These are phyloP conservation scores for Halocynthia aurantium DNA, from an alignment of 23 tunicate species.

Conservation along the genomic window DNA sequence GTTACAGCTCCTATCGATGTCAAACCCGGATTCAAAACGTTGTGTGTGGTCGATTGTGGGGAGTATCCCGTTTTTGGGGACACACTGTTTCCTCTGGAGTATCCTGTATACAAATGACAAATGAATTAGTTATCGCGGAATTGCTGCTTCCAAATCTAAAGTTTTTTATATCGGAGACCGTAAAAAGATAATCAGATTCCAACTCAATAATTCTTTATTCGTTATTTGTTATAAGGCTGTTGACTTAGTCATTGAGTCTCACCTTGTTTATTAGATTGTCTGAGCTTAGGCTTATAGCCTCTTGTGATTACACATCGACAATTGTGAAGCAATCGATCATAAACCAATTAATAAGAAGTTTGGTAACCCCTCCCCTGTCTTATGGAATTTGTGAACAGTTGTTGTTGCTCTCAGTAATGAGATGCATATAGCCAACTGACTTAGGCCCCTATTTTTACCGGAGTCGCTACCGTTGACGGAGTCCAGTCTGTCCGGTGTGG, in stretches of 20 bases:
- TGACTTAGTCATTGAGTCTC: neutral
- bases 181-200: neutral
- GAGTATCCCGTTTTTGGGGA: slow-evolving; percentile 77
- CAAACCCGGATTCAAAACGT: slow-evolving; percentile 20
- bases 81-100: slow-evolving; percentile 72
- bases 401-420: too few species aligned
- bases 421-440: too few species aligned
- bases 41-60: slow-evolving; percentile 71
- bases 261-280: neutral
- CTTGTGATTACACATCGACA: too few species aligned
- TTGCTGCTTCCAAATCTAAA: neutral
- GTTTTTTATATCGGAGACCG: neutral
- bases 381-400: too few species aligned
- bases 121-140: neutral
- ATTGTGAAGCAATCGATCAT: too few species aligned
- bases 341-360: too few species aligned
- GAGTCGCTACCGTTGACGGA: slow-evolving; percentile 17
- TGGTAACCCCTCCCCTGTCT: too few species aligned
- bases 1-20: slow-evolving; percentile 41
- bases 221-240: neutral
- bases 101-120: slow-evolving; percentile 29
- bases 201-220: neutral
- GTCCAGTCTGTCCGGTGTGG: slow-evolving; percentile 23
- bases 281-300: too few species aligned
- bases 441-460: neutral